A percentile compares a stretch with the other conserved stretches of the same genome.
Evolutionary conservation across 2,113 vertebrate genomes (phyloP).

Genomic region (Conger conger): DNA sequence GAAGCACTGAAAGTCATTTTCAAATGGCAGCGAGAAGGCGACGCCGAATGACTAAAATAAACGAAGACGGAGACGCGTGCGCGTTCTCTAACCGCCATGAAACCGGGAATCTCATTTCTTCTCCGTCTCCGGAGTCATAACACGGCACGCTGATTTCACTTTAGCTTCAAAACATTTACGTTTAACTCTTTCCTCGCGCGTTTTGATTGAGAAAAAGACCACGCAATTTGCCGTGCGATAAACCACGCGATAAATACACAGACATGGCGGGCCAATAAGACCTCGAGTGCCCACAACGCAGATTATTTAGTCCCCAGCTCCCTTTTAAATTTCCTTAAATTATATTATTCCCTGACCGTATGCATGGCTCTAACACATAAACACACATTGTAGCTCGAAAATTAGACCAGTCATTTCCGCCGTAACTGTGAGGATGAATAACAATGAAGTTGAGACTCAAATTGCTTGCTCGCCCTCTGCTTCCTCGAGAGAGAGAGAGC

Average conservation of each 20-base stretch:
- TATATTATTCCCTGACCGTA: neutral
- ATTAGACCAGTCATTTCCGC: neutral
- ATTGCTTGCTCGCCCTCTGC: neutral
- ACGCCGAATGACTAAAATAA: conserved; percentile 42
- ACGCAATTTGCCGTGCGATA: neutral
- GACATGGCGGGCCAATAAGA: neutral
- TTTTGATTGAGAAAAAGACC: neutral
- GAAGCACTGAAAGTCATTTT: conserved; percentile 34
- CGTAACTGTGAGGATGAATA: neutral
- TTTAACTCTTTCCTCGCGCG: neutral
- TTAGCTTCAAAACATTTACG: neutral
- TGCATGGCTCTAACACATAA: neutral
- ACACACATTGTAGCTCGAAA: neutral
- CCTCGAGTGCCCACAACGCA: neutral
- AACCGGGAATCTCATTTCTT: conserved; percentile 1
- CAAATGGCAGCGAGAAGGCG: conserved; percentile 23
- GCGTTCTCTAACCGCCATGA: neutral
- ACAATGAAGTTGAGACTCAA: neutral
- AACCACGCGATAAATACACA: no score
- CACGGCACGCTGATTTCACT: neutral
- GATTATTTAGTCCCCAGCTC: conserved; percentile 1
- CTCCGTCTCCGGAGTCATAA: neutral
- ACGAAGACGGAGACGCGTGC: conserved; percentile 24
- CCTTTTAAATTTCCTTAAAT: conserved; percentile 5
- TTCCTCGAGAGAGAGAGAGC: neutral